Conservation (phyloP, 2,888 invertebrate species). For the Phorcus lineatus region DNA sequence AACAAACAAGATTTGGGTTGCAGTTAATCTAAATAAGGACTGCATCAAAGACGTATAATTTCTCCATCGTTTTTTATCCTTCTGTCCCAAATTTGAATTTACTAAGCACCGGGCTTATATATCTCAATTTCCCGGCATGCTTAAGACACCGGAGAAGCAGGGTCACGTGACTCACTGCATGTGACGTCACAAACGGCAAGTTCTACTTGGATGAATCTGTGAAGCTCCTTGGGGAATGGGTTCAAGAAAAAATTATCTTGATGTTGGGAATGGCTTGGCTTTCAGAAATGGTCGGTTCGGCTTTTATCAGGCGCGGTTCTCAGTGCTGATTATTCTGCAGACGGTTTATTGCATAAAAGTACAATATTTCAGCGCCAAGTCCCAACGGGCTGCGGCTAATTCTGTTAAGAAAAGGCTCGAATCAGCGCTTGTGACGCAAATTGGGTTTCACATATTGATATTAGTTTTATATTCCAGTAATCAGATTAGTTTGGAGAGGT, state of each 20-base stretch:
- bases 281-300: background rate
- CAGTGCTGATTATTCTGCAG: slow-evolving; percentile 26
- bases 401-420: slow-evolving; percentile 42
- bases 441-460: slow-evolving; percentile 63
- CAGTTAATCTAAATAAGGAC: no score
- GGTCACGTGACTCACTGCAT: background rate
- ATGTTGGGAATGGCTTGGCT: slow-evolving; percentile 11
- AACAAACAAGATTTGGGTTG: no score
- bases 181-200: slow-evolving; percentile 7
- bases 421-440: slow-evolving; percentile 43
- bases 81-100: no score
- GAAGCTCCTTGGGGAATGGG: background rate
- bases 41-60: no score
- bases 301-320: slow-evolving; percentile 17
- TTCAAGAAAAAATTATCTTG: slow-evolving; percentile 23
- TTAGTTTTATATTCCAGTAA: slow-evolving; percentile 51
- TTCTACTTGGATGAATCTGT: background rate
- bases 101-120: no score
- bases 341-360: slow-evolving; percentile 28
- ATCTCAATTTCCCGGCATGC: no score
- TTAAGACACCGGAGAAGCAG: no score
- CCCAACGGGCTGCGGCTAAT: slow-evolving; percentile 25
- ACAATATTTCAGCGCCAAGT: slow-evolving; percentile 30
- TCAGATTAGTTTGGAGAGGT: slow-evolving; percentile 35
- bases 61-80: no score